phyloP scores from a whole-genome alignment of 2,888 invertebrate genomes.

The Aleiodes leptofemur region DNA sequence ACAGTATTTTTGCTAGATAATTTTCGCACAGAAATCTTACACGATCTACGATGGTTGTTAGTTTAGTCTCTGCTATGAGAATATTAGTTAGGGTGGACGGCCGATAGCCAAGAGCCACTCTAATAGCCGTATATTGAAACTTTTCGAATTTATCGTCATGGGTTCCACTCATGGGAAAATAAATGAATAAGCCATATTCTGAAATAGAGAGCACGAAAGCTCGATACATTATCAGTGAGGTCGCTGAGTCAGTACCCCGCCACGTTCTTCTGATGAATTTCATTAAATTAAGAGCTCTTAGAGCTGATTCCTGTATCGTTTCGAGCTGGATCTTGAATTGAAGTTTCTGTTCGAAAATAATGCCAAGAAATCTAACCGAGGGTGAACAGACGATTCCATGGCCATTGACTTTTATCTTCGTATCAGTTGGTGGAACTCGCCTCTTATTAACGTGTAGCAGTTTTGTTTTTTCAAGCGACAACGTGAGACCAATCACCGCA shows the following conservation, averaged over 20 bases:
- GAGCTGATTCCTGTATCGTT: not conserved
- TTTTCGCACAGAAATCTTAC: not conserved
- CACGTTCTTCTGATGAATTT: not conserved
- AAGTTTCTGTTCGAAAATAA: constrained; percentile 1
- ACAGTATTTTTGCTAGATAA: not conserved
- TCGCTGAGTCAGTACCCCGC: constrained; percentile 12
- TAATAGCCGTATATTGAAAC: constrained; percentile 1
- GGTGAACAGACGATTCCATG: not conserved
- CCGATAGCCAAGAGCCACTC: constrained; percentile 2
- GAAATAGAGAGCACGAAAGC: not conserved
- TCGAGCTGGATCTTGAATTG: constrained; percentile 4
- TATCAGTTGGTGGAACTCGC: not conserved
- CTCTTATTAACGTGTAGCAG: constrained; percentile 4
- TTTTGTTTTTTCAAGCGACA: not conserved
- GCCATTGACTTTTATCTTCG: not conserved
- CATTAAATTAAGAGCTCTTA: not conserved
- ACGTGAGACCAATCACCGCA: not conserved
- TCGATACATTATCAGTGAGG: not conserved
- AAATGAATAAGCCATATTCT: not conserved
- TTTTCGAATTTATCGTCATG: not conserved
- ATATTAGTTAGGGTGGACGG: not conserved
- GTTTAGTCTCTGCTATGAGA: not conserved
- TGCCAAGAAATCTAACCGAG: not conserved
- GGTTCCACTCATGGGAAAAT: not conserved
- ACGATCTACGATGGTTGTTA: not conserved